Evolutionary conservation across 53 echinoderm and acorn worm genomes (phyloP), one percentile per base, ranked within the genome.

Genomic region (Arbacia lixula): DNA sequence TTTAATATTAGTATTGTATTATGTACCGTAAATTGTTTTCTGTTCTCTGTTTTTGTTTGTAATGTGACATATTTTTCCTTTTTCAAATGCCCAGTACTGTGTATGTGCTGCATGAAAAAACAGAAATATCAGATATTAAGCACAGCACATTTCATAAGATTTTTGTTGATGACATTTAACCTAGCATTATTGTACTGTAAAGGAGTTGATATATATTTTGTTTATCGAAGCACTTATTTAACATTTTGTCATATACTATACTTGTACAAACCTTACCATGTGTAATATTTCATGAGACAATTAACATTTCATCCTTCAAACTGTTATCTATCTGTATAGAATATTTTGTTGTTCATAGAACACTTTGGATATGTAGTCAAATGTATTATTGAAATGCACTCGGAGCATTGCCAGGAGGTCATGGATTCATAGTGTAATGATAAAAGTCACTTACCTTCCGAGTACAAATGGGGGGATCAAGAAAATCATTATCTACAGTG

Each of bases 151-250:
- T 41, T 71, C 40, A 29, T 71, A 40, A 71, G 41, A 46, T 71
- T 71, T 71, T 42, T 49, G 71, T 71, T 71, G 22, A 42, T 46
- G 25, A 29, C 29, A 27, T 19, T 68, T 46, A 42, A 41, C 43
- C 42, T 71, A 71, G 28, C 50, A 16, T 68, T 68, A 22, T 25
- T 71, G 43, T 46, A 71, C 71, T 71, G 71, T 71, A 71, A 71
- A 71, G 50, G 46, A 43, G 43, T 71, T 54, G 31, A 75, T 54
- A 75, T 75, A 75, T 75, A 75, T 75, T 75, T 75, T 75, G 75
- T 75, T 75, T 75, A 46, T 46, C 14, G 14, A 56, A 56, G 21
- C 20, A 20, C 57, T 20, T 56, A 75, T 75, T 75, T 75, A 75
- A 75, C 57, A 66, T 71, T 53, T 75, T 75, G 75, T 75, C 53